A percentile compares a stretch with the other conserved stretches of the same genome.
Evolutionary conservation across 2,888 invertebrate genomes (phyloP).

Genomic region (Caenorhabditis sp.): DNA sequence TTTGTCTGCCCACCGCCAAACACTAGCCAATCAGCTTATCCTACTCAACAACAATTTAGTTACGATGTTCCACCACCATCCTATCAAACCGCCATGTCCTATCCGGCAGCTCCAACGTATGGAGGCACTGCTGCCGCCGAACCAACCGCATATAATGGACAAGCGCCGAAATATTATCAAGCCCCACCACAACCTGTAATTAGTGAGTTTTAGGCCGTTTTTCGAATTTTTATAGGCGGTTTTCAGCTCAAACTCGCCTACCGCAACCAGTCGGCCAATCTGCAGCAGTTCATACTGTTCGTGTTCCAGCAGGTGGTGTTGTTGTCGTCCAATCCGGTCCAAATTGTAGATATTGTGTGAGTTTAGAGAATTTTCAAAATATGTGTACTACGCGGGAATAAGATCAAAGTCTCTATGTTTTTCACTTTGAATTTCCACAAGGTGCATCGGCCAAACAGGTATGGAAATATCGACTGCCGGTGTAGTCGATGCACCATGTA

Average conservation of each 20-base stretch:
- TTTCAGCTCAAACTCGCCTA: background rate
- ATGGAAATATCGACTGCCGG: too few species aligned
- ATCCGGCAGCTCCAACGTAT: conserved; percentile 45
- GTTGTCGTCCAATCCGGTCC: conserved; percentile 28
- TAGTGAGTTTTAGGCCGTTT: conserved; percentile 13
- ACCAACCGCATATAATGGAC: conserved; percentile 27
- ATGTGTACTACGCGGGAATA: too few species aligned
- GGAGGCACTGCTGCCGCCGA: conserved; percentile 19
- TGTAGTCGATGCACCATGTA: too few species aligned
- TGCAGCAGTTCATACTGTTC: background rate
- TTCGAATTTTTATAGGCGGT: background rate
- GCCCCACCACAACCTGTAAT: conserved; percentile 32
- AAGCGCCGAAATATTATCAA: conserved; percentile 37
- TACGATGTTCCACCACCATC: conserved; percentile 40
- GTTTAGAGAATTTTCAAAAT: too few species aligned
- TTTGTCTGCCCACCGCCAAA: conserved; percentile 21
- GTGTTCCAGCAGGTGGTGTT: background rate
- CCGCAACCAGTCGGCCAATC: background rate
- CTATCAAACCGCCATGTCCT: conserved; percentile 42
- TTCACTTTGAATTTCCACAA: too few species aligned
- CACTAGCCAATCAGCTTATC: conserved; percentile 7
- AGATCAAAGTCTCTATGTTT: too few species aligned
- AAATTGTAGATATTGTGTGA: conserved; percentile 42
- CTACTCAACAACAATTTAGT: conserved; percentile 16
- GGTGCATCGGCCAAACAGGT: too few species aligned